Evolutionary conservation across 2,797 vertebrate genomes (phyloP), one percentile per base, ranked within the genome.

Genomic region (Sebastes alutus): DNA sequence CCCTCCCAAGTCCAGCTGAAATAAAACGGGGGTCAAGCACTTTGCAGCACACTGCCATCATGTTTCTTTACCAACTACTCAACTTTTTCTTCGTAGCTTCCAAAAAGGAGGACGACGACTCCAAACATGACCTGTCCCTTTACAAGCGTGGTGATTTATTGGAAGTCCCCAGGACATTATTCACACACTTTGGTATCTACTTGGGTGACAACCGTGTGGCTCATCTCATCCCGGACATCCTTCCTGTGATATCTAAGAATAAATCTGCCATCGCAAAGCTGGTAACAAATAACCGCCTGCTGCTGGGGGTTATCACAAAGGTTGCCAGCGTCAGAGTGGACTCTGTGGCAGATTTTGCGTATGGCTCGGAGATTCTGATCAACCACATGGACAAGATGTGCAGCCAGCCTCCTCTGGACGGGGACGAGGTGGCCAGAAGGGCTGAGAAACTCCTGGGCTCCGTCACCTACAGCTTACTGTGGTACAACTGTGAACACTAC

Each of bases 401-500:
- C 84, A 92, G 92, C 78, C 96, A 93, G 85, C 92, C 94, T 18
- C 94, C 97, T 1, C 87, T 98, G 85, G 75, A 91, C 2, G 95
- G 92, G 1, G 97, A 99, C n/a, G 97, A 98, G 90, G 97, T 97
- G 82, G 97, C 96, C 1, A 83, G 80, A 4, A 92, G 98, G 77
- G 98, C 98, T 0, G 97, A 99, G 95, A 97, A 95, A 78, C 94
- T 97, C 79, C 85, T 98, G 87, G 99, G 98, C 10, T 73, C 94
- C 0, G 95, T 97, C 20, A 92, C 94, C 20, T 99, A 99, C 93
- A 99, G 98, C 84, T 91, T 99, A 1, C 94, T 99, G 81, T 99
- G 99, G 99, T 97, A 98, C 95, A 99, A 99, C 95, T 99, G 99
- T 80, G 99, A 99, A 87, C 99, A 99, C 93, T 99, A 97, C 12